Conservation (phyloP, 1,140 invertebrate genomes). For the Microplitis mediator region DNA sequence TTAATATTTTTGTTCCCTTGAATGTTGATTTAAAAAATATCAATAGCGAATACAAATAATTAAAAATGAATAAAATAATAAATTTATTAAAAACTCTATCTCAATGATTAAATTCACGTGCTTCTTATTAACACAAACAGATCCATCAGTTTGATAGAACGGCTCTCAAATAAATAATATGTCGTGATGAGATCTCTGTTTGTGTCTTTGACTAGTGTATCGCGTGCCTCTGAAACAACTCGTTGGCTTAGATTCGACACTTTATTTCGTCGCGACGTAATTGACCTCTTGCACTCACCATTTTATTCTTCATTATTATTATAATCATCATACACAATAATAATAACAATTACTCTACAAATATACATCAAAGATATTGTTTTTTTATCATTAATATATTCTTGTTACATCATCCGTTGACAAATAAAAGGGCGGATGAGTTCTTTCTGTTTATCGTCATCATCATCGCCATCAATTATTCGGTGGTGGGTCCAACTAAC, state of each 20-base stretch:
- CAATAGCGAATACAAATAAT: neutral
- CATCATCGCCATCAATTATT: neutral
- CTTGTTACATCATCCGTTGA: neutral
- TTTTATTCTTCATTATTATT: neutral
- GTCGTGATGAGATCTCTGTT: neutral
- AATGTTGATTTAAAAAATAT: neutral
- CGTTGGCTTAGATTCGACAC: slow-evolving; percentile 17
- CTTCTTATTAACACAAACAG: slow-evolving; percentile 26
- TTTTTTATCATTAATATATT: neutral
- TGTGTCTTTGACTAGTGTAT: neutral
- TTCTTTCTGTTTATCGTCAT: neutral
- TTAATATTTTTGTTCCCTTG: neutral
- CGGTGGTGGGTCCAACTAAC: neutral
- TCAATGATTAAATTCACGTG: slow-evolving; percentile 27
- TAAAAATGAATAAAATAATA: neutral
- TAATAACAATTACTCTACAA: neutral
- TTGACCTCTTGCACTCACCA: neutral
- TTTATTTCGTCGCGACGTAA: slow-evolving; percentile 20
- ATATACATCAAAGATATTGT: too few species aligned
- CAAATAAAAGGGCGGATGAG: neutral
- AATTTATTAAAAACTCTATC: neutral
- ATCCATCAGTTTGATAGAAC: neutral
- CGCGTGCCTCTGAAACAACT: neutral
- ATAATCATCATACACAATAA: neutral
- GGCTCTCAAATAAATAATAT: slow-evolving; percentile 6